Conservation (phyloP, 2,797 vertebrate genomes). For the Sebastes wilsoni region DNA sequence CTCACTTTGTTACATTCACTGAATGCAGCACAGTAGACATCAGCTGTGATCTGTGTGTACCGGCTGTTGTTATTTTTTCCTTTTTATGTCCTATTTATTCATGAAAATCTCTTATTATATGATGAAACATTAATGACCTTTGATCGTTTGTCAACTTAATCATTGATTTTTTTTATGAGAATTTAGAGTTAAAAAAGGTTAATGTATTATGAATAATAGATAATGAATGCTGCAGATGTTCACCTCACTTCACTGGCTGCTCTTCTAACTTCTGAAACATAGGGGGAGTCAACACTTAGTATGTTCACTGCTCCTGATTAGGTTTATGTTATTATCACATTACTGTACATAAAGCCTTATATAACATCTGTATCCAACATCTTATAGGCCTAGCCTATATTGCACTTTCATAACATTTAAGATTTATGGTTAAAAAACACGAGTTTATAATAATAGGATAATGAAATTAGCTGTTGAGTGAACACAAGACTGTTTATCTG, state of each 20-base stretch:
- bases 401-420: neutral
- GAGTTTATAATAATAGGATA: neutral
- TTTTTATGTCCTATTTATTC: conserved; percentile 77
- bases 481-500: accelerated
- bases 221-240: neutral
- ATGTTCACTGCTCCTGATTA: neutral
- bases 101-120: conserved; percentile 58
- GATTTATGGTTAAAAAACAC: neutral
- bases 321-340: neutral
- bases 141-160: neutral
- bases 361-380: neutral
- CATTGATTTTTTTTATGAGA: neutral
- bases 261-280: conserved; percentile 1
- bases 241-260: neutral
- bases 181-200: neutral
- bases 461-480: neutral
- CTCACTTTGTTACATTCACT: conserved; percentile 44
- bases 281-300: neutral
- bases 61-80: conserved; percentile 24
- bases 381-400: neutral
- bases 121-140: conserved; percentile 50
- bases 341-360: neutral
- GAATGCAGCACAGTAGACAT: conserved; percentile 36
- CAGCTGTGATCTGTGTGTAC: conserved; percentile 31
- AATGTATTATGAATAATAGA: neutral